A percentile compares a stretch with the other conserved stretches of the same genome.
phyloP scores from a whole-genome alignment of 1,140 invertebrate genomes.

The Tetramorium simillimum region DNA sequence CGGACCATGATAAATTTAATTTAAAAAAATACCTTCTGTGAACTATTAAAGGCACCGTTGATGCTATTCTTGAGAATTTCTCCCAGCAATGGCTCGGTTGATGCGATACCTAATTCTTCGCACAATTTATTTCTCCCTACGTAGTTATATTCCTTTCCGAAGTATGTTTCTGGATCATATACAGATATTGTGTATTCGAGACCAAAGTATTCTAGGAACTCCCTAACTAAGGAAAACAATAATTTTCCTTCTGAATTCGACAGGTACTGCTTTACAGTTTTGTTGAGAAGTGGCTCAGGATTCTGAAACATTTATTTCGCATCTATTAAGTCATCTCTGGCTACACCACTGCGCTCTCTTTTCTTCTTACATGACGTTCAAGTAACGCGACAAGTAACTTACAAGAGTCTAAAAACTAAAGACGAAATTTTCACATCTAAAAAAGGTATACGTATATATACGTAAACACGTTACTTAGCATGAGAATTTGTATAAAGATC shows the following conservation, averaged over 20 bases:
- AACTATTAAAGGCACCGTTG: constrained; percentile 81
- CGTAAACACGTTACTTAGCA: background rate
- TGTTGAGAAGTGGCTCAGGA: constrained; percentile 88
- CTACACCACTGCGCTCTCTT: background rate
- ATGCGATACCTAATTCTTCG: constrained; percentile 86
- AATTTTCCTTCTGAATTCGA: constrained; percentile 88
- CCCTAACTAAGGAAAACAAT: constrained; percentile 88
- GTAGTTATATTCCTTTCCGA: constrained; percentile 86
- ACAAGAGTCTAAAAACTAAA: background rate
- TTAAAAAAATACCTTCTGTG: constrained; percentile 76
- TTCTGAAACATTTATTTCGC: constrained; percentile 83
- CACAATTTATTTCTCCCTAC: constrained; percentile 86
- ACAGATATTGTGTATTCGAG: constrained; percentile 89
- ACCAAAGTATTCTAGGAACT: constrained; percentile 91
- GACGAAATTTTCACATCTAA: background rate
- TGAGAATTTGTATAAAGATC: background rate
- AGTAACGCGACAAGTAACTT: background rate
- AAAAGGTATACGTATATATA: background rate
- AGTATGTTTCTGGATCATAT: constrained; percentile 89
- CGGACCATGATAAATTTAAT: background rate
- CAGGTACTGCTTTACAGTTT: constrained; percentile 88
- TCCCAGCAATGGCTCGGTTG: constrained; percentile 82
- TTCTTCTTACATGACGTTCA: background rate
- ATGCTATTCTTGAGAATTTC: constrained; percentile 84
- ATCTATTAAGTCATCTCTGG: background rate